Evolutionary conservation across 2,113 vertebrate genomes (phyloP).

Genomic region (Todiramphus chloris): DNA sequence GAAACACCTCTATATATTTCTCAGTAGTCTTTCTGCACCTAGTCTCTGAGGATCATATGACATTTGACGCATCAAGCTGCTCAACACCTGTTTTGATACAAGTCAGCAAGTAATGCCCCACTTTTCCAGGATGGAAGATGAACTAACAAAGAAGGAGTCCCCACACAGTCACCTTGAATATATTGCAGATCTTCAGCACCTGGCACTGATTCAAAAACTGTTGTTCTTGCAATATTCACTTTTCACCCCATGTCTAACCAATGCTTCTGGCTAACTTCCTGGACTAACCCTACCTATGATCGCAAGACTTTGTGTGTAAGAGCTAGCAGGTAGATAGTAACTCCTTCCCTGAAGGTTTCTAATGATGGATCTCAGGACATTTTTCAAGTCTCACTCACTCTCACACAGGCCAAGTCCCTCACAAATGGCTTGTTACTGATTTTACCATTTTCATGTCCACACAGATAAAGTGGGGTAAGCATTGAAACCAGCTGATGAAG

Average conservation of each 20-base stretch:
- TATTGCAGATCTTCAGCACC: not conserved
- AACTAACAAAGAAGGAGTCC: not conserved
- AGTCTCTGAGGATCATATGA: not conserved
- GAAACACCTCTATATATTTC: not conserved
- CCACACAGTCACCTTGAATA: not conserved
- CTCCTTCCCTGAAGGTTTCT: not conserved
- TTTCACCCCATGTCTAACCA: not conserved
- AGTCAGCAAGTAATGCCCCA: not conserved
- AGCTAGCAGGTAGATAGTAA: not conserved
- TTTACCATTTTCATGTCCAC: not conserved
- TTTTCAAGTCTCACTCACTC: not conserved
- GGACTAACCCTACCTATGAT: not conserved
- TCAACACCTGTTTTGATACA: not conserved
- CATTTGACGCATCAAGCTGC: not conserved
- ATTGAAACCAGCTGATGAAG: not conserved
- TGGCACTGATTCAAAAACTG: not conserved
- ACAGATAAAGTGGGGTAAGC: not conserved
- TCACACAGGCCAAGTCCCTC: not conserved
- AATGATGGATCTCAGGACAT: not conserved
- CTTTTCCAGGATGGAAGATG: not conserved
- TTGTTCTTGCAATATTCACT: not conserved
- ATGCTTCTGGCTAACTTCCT: not conserved
- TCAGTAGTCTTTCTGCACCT: not conserved
- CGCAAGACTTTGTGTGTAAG: not conserved
- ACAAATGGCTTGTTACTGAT: not conserved